Base-by-base conservation (phyloP, 1,140 invertebrate genomes). In the Coelopa frigida region DNA sequence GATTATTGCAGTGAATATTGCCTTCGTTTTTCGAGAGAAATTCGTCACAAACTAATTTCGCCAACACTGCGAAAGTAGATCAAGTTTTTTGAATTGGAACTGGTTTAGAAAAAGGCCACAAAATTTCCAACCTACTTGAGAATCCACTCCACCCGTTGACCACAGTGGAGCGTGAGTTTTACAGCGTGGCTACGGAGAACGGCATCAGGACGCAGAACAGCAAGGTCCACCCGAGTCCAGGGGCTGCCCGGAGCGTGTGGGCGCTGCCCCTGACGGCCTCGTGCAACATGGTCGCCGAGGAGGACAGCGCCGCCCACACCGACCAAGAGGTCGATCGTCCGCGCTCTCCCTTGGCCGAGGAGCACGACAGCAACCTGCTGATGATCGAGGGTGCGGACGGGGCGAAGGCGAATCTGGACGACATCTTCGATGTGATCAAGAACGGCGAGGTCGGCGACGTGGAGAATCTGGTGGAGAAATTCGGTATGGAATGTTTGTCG, bases 181-280 rank as follows among this genome's bases (percentile, higher is more conserved):
- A 61, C 59, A 68, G 58, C 61, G 61, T 68, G 62, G 66, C 65
- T 44, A 64, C 61, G 20, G 51, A 40, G 33, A 49, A 52, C 48
- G 44, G 45, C 48, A 47, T 55, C 53, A 55, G 46, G 49, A 70
- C 69, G 68, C 65, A 70, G 49, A 69, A 70, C 61, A 74, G 72
- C 57, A 77, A 66, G 48, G 49, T 51, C 27, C 80, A 78, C 55
- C 80, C 85, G 51, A 86, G 85, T 74, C 85, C 85, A 68, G 85
- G 86, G 75, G 83, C 84, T 60, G 86, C 85, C 61, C 83, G 84
- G 65, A 87, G 83, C 67, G 85, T 88, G 69, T 88, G 85, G 85
- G 84, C 85, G 64, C 72, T 86, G 72, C 79, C 80, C 69, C 76
- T 79, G 70, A 77, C 75, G 56, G 75, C 78, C 57, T 78, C 76